Evolutionary conservation across 1,140 invertebrate species (phyloP).

Genomic region (Philotrypesis tridentata): DNA sequence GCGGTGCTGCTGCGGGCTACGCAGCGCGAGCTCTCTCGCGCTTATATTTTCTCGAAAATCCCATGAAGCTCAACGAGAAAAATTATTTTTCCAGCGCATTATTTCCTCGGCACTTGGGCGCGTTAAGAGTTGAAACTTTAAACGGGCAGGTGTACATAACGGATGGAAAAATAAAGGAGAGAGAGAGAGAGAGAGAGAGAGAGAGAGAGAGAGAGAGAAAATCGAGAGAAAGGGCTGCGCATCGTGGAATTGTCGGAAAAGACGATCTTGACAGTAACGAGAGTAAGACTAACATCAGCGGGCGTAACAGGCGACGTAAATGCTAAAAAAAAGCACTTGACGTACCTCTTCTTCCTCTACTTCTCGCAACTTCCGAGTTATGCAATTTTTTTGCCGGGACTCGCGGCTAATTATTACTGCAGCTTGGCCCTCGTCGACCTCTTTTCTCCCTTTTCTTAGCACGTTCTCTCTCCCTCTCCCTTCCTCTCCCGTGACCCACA

Average conservation of each 20-base stretch:
- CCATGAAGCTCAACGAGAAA: background rate
- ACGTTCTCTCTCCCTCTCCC: background rate
- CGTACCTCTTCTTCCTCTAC: background rate
- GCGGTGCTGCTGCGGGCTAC: too few relatives aligned
- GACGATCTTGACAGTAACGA: background rate
- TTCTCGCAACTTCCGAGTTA: constrained; percentile 21
- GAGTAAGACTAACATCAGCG: constrained; percentile 6
- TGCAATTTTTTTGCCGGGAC: constrained; percentile 4
- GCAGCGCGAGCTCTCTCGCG: background rate
- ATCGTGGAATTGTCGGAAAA: background rate
- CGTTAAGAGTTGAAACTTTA: too few relatives aligned
- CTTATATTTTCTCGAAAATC: background rate
- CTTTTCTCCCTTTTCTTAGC: background rate
- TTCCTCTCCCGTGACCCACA: background rate
- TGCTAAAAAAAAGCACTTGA: constrained; percentile 22
- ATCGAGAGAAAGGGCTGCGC: background rate
- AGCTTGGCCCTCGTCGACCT: background rate
- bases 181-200: too few relatives aligned
- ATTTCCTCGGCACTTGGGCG: background rate
- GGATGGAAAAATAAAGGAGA: background rate
- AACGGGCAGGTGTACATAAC: too few relatives aligned
- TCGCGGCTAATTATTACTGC: constrained; percentile 28
- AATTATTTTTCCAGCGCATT: background rate
- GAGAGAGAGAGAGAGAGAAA: background rate
- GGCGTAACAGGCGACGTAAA: background rate